Percentiles rank a stretch among this genome's conserved stretches.
Evolutionary conservation across 2,113 vertebrate species (phyloP).

Genomic region (Tenrec ecaudatus): DNA sequence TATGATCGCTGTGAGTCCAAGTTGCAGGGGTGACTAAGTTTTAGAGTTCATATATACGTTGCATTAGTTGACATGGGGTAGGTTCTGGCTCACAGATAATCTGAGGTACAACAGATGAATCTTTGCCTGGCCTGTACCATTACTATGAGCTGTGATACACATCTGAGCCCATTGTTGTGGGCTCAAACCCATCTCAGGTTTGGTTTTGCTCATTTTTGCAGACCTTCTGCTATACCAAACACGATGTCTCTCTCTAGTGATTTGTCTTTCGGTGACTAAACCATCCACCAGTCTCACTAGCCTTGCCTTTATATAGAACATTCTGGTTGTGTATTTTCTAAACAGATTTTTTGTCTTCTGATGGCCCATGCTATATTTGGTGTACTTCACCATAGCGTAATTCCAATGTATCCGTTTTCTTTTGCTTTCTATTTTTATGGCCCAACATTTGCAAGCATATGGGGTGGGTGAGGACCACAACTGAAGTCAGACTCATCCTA

Average conservation of each 20-base stretch:
- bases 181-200: neutral
- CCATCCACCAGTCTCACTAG: neutral
- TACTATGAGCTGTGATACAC: neutral
- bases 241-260: too few species aligned
- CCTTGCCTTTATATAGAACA: neutral
- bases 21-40: too few species aligned
- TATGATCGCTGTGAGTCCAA: too few species aligned
- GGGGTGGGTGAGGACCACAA: too few species aligned
- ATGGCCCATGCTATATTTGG: too few species aligned
- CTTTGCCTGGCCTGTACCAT: neutral
- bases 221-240: neutral
- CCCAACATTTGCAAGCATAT: neutral
- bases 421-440: neutral
- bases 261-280: too few species aligned
- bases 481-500: neutral
- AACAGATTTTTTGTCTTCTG: neutral
- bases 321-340: neutral
- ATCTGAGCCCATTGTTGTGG: neutral
- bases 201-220: neutral
- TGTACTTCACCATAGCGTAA: neutral
- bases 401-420: neutral
- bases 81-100: too few species aligned
- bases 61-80: too few species aligned
- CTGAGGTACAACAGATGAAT: neutral
- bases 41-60: too few species aligned